These are phyloP conservation scores for Pseudococcus jackbeardsleyi DNA, from an alignment of 2,888 invertebrate genomes.

Conservation along the genomic window DNA sequence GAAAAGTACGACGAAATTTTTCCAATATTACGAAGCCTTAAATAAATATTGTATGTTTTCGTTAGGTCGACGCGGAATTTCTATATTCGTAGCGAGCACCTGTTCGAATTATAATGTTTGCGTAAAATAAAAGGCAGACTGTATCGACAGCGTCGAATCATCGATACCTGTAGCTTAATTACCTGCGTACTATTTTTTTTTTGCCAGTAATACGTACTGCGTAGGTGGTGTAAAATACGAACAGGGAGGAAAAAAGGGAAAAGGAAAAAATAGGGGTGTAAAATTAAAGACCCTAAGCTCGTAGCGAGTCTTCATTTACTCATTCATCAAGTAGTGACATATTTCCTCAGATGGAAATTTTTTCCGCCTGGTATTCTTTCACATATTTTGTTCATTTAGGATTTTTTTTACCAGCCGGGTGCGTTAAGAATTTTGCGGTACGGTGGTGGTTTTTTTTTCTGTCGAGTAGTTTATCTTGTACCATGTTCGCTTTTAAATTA, in stretches of 20 bases:
- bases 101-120: slow-evolving; percentile 9
- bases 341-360: slow-evolving; percentile 1
- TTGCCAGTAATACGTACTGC: not conserved
- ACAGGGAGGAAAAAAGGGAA: not conserved
- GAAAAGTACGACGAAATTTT: not conserved
- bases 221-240: not conserved
- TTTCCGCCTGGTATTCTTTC: not conserved
- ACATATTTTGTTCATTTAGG: slow-evolving; percentile 32
- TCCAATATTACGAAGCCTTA: slow-evolving; percentile 23
- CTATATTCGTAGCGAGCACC: not conserved
- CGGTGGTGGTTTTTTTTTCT: not conserved
- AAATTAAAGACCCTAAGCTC: slow-evolving; percentile 5
- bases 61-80: not conserved
- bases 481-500: slow-evolving; percentile 36
- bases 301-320: not conserved
- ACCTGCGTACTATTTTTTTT: not conserved
- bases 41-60: slow-evolving; percentile 21
- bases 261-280: not conserved
- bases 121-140: not conserved
- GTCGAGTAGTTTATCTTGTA: slow-evolving; percentile 29
- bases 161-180: slow-evolving; percentile 18
- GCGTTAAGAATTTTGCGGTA: not conserved
- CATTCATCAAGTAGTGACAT: slow-evolving; percentile 37
- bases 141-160: not conserved
- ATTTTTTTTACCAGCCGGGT: not conserved